phyloP scores from a whole-genome alignment of 2,113 vertebrate species.

The Corythaeola cristata region DNA sequence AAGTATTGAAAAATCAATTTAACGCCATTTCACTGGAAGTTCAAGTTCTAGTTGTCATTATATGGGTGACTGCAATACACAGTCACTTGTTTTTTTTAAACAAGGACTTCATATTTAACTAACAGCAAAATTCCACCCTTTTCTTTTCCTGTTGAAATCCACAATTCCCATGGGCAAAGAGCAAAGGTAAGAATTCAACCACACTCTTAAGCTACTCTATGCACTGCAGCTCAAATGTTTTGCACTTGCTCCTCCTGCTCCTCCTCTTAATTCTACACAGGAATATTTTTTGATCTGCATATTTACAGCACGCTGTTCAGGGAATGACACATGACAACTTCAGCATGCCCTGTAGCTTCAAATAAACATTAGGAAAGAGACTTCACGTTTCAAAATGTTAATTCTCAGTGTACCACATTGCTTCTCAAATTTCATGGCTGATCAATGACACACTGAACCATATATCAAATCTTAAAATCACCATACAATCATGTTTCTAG shows the following conservation, averaged over 20 bases:
- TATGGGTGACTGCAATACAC: neutral
- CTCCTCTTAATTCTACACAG: neutral
- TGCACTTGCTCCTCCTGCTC: neutral
- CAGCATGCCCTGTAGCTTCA: neutral
- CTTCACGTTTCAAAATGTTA: neutral
- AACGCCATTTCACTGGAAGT: neutral
- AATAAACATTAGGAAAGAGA: neutral
- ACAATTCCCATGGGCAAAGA: neutral
- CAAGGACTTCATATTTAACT: neutral
- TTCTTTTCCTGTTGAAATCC: neutral
- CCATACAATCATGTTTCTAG: accelerated
- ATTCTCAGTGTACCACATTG: accelerated
- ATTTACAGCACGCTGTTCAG: neutral
- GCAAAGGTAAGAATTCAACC: neutral
- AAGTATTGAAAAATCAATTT: neutral
- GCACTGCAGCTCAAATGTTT: neutral
- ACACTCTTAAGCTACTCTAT: neutral
- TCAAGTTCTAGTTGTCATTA: neutral
- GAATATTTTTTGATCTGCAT: neutral
- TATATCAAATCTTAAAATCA: neutral
- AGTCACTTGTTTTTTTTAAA: neutral
- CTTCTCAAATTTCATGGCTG: neutral
- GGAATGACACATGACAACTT: neutral
- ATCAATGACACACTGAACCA: neutral
- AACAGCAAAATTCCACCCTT: neutral